These are phyloP conservation scores for Amiota minor DNA, from an alignment of 2,888 invertebrate species.

Conservation along the genomic window DNA sequence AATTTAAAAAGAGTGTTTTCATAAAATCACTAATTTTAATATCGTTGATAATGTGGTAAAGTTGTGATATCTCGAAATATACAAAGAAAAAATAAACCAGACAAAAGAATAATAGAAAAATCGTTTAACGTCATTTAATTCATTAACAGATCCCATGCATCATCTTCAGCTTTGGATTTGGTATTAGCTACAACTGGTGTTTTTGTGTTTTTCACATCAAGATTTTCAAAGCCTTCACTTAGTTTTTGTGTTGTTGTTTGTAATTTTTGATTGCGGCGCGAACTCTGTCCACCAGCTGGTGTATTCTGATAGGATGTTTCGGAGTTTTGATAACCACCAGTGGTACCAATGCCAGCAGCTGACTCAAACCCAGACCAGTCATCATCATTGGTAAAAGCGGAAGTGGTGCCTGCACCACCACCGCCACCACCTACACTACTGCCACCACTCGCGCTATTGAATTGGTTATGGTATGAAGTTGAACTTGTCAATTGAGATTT, in stretches of 20 bases:
- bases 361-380: slow-evolving; percentile 73
- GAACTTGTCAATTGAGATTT: slow-evolving; percentile 62
- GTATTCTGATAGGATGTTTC: slow-evolving; percentile 67
- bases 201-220: slow-evolving; percentile 72
- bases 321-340: slow-evolving; percentile 63
- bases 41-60: no score
- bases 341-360: slow-evolving; percentile 35
- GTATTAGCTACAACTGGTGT: slow-evolving; percentile 47
- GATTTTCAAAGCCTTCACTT: slow-evolving; percentile 68
- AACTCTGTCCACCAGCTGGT: slow-evolving; percentile 52
- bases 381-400: slow-evolving; percentile 59
- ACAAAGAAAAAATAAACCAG: no score
- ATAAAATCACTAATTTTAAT: no score
- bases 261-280: slow-evolving; percentile 63
- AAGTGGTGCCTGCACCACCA: slow-evolving; percentile 36
- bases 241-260: slow-evolving; percentile 64
- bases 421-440: slow-evolving; percentile 6
- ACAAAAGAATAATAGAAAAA: no score
- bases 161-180: slow-evolving; percentile 76
- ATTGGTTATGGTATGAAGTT: slow-evolving; percentile 66
- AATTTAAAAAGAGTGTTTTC: no score
- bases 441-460: slow-evolving; percentile 45
- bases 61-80: no score
- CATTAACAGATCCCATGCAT: slow-evolving; percentile 78
- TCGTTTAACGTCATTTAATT: slow-evolving; percentile 68